A percentile compares a stretch with the other conserved stretches of the same genome.
Conservation (phyloP, 2,888 invertebrate genomes). For the Abrostola triplasia region DNA sequence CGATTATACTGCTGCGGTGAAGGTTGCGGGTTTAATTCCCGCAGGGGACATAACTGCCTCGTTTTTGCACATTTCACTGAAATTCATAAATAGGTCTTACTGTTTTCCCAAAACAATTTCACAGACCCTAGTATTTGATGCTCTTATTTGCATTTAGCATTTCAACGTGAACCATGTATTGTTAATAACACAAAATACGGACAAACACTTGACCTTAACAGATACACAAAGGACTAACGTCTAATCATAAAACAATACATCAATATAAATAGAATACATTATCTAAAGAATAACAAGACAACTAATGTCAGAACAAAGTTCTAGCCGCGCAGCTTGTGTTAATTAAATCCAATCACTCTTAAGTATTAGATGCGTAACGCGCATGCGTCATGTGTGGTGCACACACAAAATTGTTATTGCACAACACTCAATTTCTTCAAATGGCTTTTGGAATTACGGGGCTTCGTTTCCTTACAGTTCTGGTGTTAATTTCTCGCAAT, state of each 20-base stretch:
- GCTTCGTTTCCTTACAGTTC: constrained; percentile 49
- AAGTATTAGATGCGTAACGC: constrained; percentile 22
- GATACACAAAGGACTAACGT: too few relatives aligned
- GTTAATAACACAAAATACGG: too few relatives aligned
- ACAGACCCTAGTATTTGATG: too few relatives aligned
- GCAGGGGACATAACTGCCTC: too few relatives aligned
- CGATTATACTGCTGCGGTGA: too few relatives aligned
- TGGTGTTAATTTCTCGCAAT: constrained; percentile 64
- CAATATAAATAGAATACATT: background rate
- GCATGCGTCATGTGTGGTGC: constrained; percentile 20
- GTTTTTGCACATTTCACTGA: background rate
- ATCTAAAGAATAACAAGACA: background rate
- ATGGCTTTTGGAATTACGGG: constrained; percentile 49
- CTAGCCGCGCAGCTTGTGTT: background rate
- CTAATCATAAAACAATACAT: background rate
- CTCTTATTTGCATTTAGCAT: too few relatives aligned
- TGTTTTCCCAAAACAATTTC: too few relatives aligned
- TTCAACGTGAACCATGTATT: too few relatives aligned
- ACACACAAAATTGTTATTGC: constrained; percentile 49
- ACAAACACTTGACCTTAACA: too few relatives aligned
- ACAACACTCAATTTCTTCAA: constrained; percentile 58
- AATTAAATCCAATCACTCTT: constrained; percentile 19
- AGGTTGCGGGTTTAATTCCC: too few relatives aligned
- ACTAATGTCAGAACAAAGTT: background rate
- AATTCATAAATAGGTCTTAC: too few relatives aligned